Conservation (phyloP, 2,888 invertebrate species). For the Cerceris ruficornis region DNA sequence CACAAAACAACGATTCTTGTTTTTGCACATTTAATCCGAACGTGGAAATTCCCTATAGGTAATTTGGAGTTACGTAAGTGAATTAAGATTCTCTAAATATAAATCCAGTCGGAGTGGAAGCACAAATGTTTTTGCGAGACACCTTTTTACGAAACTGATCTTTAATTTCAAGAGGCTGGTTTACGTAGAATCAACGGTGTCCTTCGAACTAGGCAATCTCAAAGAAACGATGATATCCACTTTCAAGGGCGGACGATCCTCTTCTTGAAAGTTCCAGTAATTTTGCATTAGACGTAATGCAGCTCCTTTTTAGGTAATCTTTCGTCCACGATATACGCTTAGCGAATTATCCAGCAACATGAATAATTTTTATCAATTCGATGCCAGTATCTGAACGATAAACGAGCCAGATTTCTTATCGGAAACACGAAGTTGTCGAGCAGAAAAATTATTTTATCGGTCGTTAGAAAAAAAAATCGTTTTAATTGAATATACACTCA, state of each 20-base stretch:
- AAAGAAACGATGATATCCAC: constrained; percentile 16
- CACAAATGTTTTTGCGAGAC: constrained; percentile 4
- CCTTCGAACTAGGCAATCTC: constrained; percentile 13
- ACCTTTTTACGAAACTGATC: constrained; percentile 22
- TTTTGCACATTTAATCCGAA: too few species aligned
- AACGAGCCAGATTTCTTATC: too few species aligned
- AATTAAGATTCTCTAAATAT: not conserved
- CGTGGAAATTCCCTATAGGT: not conserved
- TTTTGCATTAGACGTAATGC: not conserved
- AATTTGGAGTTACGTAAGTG: constrained; percentile 7
- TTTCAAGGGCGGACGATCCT: constrained; percentile 31
- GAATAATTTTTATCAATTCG: too few species aligned
- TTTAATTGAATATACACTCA: too few species aligned
- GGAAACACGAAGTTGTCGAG: too few species aligned
- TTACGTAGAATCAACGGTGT: constrained; percentile 30
- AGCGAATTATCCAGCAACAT: too few species aligned
- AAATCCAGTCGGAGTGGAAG: not conserved
- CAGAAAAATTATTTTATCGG: too few species aligned
- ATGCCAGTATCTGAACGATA: too few species aligned
- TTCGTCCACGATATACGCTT: too few species aligned
- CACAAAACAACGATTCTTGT: too few species aligned
- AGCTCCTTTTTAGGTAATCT: too few species aligned
- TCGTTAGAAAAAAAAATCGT: too few species aligned
- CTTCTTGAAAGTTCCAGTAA: not conserved
- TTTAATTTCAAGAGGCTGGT: constrained; percentile 18